Evolutionary conservation across 1,140 invertebrate species (phyloP), one percentile per base, ranked within the genome.

Genomic region (Heliconius melpomene): DNA sequence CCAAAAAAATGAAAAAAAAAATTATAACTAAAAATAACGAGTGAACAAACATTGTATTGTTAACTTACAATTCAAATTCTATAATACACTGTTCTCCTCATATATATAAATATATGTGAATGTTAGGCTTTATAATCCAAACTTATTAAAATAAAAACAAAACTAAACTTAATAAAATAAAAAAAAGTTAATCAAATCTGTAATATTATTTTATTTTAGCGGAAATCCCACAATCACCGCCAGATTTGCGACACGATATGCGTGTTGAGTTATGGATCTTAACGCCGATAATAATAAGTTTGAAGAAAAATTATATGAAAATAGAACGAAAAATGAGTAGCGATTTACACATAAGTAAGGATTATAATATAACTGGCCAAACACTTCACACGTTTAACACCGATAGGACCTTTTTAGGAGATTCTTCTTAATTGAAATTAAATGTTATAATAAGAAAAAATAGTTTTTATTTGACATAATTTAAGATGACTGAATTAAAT

Each of bases 1-100:
- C 82, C 85, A 82, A 85, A 84, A 83, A 20, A 20, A 20, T 7
- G 0, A 0, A 0, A 20, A 52, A 52, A 52, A 52, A 52, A 52
- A 85, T 82, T 84, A 89, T 52, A 89, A 89, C 85, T 89, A 89
- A 90, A 88, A 89, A 88, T 86, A 89, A 89, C 85, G 86, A 84
- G 75, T 85, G 86, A 85, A 79, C 85, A 90, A 85, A 86, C 81
- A 87, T 83, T 84, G 85, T 78, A 84, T 82, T 82, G 83, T 82
- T 86, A 86, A 87, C 84, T 85, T 88, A 90, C 80, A 79, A 86
- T 52, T 84, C 87, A 89, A 86, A 84, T 84, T 84, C 86, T 90
- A 90, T 89, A 88, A 84, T 89, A 89, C 89, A 91, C 89, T 88
- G 86, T 89, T 84, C 72, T 86, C 81, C 87, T 87, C 83, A 82